These are phyloP conservation scores for Coracopsis vasa DNA, from an alignment of 2,113 vertebrate genomes.

Conservation along the genomic window DNA sequence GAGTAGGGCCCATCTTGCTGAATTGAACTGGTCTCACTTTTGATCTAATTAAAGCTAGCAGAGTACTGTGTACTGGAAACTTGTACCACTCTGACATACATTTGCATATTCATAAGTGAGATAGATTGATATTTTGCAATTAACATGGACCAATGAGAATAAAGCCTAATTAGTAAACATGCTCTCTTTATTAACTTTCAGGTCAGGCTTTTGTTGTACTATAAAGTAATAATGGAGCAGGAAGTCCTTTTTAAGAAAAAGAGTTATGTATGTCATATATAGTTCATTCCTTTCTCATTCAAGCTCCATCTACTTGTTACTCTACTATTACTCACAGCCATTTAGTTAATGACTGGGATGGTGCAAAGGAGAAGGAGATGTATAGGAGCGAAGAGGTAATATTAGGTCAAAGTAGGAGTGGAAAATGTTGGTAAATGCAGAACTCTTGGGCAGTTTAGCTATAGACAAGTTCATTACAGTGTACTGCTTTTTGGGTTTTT, in stretches of 20 bases:
- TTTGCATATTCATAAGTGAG: conserved; percentile 80
- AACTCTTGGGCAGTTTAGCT: not conserved
- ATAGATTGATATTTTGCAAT: conserved; percentile 80
- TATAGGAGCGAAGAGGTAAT: not conserved
- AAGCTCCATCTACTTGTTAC: not conserved
- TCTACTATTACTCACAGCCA: not conserved
- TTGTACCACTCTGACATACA: conserved; percentile 70
- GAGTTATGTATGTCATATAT: not conserved
- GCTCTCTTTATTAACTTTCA: conserved; percentile 79
- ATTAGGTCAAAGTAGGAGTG: not conserved
- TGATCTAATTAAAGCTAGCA: conserved; percentile 79
- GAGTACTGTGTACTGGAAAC: conserved; percentile 67
- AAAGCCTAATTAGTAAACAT: conserved; percentile 80
- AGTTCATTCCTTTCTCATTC: conserved; percentile 31
- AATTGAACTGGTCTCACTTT: conserved; percentile 73
- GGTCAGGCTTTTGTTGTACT: conserved; percentile 72
- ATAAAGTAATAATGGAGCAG: conserved; percentile 70
- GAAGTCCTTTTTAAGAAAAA: conserved; percentile 30
- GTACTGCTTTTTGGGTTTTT: not conserved
- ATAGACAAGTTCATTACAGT: not conserved
- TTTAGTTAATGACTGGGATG: not conserved
- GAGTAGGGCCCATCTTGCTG: conserved; percentile 71
- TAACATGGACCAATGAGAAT: conserved; percentile 76
- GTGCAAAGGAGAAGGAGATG: not conserved
- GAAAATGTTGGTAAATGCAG: not conserved